Conservation (phyloP, 1,140 invertebrate species). For the Drosophila melanogaster region Release_6_plus_ISO1_MT NC_004354.4:20805001-20805500, state of each 20-base stretch:
- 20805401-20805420: conserved; percentile 32
- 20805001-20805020: conserved; percentile 9
- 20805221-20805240: conserved; percentile 16
- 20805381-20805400: conserved; percentile 28
- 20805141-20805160: conserved; percentile 39
- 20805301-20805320: conserved; percentile 10
- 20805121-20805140: conserved; percentile 45
- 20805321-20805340: conserved; percentile 42
- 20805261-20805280: conserved; percentile 26
- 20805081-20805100: conserved; percentile 51
- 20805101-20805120: conserved; percentile 29
- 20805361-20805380: conserved; percentile 1
- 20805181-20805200: conserved; percentile 48
- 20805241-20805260: conserved; percentile 3
- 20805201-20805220: conserved; percentile 39
- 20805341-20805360: conserved; percentile 21
- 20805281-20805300: conserved; percentile 28
- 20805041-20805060: conserved; percentile 52
- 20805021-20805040: conserved; percentile 8
- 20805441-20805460: conserved; percentile 46
- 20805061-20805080: conserved; percentile 44
- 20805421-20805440: conserved; percentile 5
- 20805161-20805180: conserved; percentile 42
- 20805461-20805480: conserved; percentile 40
- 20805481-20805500: conserved; percentile 32